These are phyloP conservation scores for Drosophila jambulina DNA, from an alignment of 1,140 invertebrate species.

Conservation along the genomic window DNA sequence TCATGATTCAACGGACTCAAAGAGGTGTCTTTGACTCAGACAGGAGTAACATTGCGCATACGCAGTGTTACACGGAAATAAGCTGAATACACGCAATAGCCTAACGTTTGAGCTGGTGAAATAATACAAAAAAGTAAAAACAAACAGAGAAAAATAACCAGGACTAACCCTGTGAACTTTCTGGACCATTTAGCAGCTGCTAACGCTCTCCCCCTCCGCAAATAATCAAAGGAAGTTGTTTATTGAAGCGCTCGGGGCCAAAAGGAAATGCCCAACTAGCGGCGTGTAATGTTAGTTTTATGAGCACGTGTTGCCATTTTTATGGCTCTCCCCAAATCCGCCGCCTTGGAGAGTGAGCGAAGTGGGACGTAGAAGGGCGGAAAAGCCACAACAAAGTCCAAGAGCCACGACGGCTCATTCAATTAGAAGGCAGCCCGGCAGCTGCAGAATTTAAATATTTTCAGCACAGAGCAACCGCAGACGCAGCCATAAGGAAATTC, in stretches of 20 bases:
- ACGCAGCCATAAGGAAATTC: constrained; percentile 53
- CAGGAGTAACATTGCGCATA: constrained; percentile 30
- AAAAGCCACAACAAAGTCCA: constrained; percentile 66
- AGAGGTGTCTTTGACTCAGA: neutral
- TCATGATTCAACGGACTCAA: neutral
- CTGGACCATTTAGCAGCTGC: constrained; percentile 59
- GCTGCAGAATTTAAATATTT: constrained; percentile 57
- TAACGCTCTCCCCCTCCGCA: neutral
- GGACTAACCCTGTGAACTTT: constrained; percentile 48
- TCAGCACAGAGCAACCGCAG: constrained; percentile 51
- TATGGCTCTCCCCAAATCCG: constrained; percentile 38
- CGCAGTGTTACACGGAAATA: constrained; percentile 11
- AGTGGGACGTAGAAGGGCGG: neutral
- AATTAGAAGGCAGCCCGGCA: constrained; percentile 61
- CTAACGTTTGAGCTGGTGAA: neutral
- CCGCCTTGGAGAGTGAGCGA: constrained; percentile 19
- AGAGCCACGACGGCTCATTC: constrained; percentile 50
- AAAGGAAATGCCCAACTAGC: constrained; percentile 29
- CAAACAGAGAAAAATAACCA: neutral
- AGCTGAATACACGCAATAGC: constrained; percentile 21
- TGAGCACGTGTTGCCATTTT: constrained; percentile 63
- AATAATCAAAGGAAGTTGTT: constrained; percentile 66
- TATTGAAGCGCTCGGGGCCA: constrained; percentile 35
- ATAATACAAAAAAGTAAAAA: neutral
- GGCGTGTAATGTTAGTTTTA: constrained; percentile 68